These are phyloP conservation scores for Stomorhina lunata DNA, from an alignment of 2,888 invertebrate species.

Conservation along the genomic window DNA sequence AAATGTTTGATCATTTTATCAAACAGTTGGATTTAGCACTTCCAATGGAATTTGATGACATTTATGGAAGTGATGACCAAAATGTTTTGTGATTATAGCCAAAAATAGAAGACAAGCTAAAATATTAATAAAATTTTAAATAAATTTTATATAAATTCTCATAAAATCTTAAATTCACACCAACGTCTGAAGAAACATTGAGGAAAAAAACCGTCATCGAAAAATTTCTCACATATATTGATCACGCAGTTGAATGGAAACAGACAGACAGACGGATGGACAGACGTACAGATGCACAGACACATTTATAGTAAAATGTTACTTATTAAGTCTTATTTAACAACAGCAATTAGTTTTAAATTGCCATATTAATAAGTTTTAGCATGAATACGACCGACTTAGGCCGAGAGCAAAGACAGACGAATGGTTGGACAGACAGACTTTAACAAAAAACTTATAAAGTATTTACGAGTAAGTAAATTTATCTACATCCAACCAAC, in stretches of 20 bases:
- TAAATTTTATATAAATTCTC: constrained; percentile 4
- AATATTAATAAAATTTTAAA: constrained; percentile 7
- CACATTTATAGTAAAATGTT: constrained; percentile 61
- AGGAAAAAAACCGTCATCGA: constrained; percentile 3
- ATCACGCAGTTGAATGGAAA: constrained; percentile 5
- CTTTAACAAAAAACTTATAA: too few species aligned
- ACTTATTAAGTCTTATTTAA: constrained; percentile 65
- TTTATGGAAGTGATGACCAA: constrained; percentile 3
- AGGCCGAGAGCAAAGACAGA: constrained; percentile 21
- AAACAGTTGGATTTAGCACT: background rate
- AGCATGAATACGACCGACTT: constrained; percentile 59
- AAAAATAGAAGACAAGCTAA: background rate
- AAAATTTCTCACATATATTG: constrained; percentile 49
- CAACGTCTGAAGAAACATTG: constrained; percentile 8
- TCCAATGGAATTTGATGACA: background rate
- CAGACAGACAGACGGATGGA: background rate
- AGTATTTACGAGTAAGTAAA: too few species aligned
- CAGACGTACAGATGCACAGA: background rate
- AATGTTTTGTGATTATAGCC: background rate
- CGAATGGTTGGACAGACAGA: constrained; percentile 1
- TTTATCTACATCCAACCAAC: too few species aligned
- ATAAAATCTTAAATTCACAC: background rate
- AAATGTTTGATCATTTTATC: too few species aligned
- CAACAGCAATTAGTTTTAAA: constrained; percentile 66
- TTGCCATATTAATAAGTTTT: constrained; percentile 65